Evolutionary conservation across 2,113 vertebrate species (phyloP), one percentile per base, ranked within the genome.

Genomic region (Perca fluviatilis): DNA sequence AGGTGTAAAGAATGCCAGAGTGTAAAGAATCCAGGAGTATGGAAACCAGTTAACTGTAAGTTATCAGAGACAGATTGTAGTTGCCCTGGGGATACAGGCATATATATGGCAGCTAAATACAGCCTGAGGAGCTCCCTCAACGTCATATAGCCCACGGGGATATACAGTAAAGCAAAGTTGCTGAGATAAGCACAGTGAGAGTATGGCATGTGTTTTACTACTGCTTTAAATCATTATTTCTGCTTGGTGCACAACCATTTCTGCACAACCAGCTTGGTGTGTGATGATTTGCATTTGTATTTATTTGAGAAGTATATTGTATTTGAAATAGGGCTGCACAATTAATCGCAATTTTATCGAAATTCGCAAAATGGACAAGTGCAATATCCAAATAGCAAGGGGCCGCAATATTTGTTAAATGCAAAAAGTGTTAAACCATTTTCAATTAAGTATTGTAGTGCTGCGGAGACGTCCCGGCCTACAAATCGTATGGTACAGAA

Each of bases 91-190:
- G 58, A 69, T 69, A 54, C 33, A 67, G 50, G 12, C 30, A 61
- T 6, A 66, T 50, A 73, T 53, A 74, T 79, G 51, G 58, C 47
- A 61, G 76, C 69, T 71, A 63, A 85, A 82, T 62, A 50, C 50
- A 85, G 81, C 82, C 80, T 49, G 68, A 86, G 78, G 81, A 57
- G 30, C 36, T 61, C 51, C 73, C 65, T 62, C 21, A 25, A 61
- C n/a, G 30, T 15, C 5, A 25, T 15, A 6, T 15, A 6, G 74
- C 77, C 77, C 21, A 15, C 51, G 86, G 87, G 82, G 70, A 70
- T 57, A 14, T 12, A 30, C 63, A 30, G 36, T 56, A 40, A n/a
- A 43, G 27, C 13, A 61, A 13, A 36, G 47, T 62, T 13, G 18
- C n/a, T 76, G 65, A 18, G 14, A 40, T 43, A 50, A 78, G 74